Percentiles rank a stretch among this genome's conserved stretches.
Conservation (phyloP, 2,113 vertebrate species). For the Holacanthus passer region DNA sequence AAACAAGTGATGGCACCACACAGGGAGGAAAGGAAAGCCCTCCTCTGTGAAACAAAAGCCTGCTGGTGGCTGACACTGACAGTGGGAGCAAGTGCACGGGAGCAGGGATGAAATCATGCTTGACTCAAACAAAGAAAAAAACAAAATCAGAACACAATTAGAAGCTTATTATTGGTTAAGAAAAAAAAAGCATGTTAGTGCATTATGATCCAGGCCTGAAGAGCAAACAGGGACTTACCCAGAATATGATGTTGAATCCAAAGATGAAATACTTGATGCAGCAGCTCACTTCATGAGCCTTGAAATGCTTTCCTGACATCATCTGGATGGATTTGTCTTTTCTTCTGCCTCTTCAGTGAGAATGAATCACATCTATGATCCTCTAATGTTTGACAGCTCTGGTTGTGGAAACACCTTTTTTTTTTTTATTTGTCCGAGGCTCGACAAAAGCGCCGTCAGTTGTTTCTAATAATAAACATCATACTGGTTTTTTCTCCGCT, state of each 20-base stretch:
- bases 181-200: too few species aligned
- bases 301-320: slow-evolving; percentile 99
- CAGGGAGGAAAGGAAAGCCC: slow-evolving; percentile 16
- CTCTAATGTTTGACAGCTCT: slow-evolving; percentile 35
- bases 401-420: slow-evolving; percentile 61
- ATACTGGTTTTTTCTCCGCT: slow-evolving; percentile 10
- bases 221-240: slow-evolving; percentile 87
- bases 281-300: slow-evolving; percentile 99
- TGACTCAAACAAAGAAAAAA: neutral
- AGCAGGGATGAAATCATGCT: slow-evolving; percentile 25
- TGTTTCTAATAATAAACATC: slow-evolving; percentile 51
- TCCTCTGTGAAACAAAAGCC: slow-evolving; percentile 58
- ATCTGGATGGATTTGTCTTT: slow-evolving; percentile 52
- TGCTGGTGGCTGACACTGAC: slow-evolving; percentile 15
- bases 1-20: slow-evolving; percentile 3
- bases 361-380: slow-evolving; percentile 60
- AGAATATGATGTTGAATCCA: slow-evolving; percentile 99
- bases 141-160: neutral
- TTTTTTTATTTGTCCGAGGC: slow-evolving; percentile 7
- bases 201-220: slow-evolving; percentile 32
- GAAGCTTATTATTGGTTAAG: too few species aligned
- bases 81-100: slow-evolving; percentile 59
- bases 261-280: slow-evolving; percentile 99
- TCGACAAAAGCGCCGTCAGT: slow-evolving; percentile 47
- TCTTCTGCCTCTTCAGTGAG: neutral